A percentile compares a stretch with the other conserved stretches of the same genome.
phyloP scores from a whole-genome alignment of 2,797 vertebrate genomes.

The Gouania willdenowi region DNA sequence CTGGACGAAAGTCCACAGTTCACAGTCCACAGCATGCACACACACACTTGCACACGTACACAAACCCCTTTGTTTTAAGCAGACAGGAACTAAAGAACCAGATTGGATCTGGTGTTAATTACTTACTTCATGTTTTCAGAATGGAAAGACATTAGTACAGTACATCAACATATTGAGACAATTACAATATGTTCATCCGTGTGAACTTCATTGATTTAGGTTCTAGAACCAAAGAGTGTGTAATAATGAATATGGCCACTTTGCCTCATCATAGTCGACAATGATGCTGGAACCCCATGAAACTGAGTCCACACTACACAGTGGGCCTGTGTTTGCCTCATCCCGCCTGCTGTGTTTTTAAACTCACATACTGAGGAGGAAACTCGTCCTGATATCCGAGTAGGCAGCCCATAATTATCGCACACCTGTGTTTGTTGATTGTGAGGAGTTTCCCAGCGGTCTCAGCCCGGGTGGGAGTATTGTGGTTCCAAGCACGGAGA shows the following conservation, averaged over 20 bases:
- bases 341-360: conserved; percentile 55
- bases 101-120: conserved; percentile 60
- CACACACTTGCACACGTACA: no score
- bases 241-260: conserved; percentile 30
- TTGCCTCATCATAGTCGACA: conserved; percentile 37
- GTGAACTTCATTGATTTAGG: conserved; percentile 52
- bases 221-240: conserved; percentile 31
- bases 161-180: conserved; percentile 51
- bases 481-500: conserved; percentile 60
- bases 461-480: conserved; percentile 65
- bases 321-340: conserved; percentile 30
- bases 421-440: conserved; percentile 79
- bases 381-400: conserved; percentile 67
- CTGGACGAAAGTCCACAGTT: no score
- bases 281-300: conserved; percentile 36
- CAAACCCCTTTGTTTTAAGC: conserved; percentile 17
- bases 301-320: conserved; percentile 36
- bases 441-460: conserved; percentile 74
- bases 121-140: conserved; percentile 26
- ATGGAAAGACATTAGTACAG: conserved; percentile 45
- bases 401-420: conserved; percentile 73
- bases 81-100: conserved; percentile 23
- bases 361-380: conserved; percentile 55
- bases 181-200: conserved; percentile 63
- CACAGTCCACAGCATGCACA: conserved; percentile 13